Evolutionary conservation across 2,888 invertebrate species (phyloP).

Genomic region (Eilema griseolum): DNA sequence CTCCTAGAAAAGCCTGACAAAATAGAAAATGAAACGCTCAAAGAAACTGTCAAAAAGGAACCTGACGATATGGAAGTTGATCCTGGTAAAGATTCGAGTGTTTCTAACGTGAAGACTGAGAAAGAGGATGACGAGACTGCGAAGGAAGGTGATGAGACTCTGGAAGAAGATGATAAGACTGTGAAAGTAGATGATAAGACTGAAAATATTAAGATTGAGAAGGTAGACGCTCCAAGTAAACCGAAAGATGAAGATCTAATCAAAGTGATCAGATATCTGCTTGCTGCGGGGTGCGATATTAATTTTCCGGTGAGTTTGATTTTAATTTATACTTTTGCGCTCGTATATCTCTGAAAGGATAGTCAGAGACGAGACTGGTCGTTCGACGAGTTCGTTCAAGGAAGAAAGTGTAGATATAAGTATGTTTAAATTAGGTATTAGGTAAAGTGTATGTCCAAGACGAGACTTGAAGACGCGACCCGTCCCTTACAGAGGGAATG

Average conservation of each 20-base stretch:
- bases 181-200: constrained; percentile 20
- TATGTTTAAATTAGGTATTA: too few species aligned
- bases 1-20: constrained; percentile 65
- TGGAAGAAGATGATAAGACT: constrained; percentile 6
- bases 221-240: constrained; percentile 13
- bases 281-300: constrained; percentile 93
- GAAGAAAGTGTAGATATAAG: too few species aligned
- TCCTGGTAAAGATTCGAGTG: constrained; percentile 34
- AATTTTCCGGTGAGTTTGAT: constrained; percentile 88
- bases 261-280: constrained; percentile 88
- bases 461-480: too few species aligned
- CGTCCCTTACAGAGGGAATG: too few species aligned
- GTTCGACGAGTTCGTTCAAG: too few species aligned
- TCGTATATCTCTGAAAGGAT: not conserved
- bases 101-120: constrained; percentile 13
- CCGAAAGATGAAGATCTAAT: constrained; percentile 68
- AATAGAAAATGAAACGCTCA: constrained; percentile 45
- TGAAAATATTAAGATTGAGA: not conserved
- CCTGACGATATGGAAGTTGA: constrained; percentile 30
- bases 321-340: not conserved
- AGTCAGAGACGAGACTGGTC: too few species aligned
- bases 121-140: constrained; percentile 12
- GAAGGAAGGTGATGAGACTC: constrained; percentile 3
- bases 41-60: constrained; percentile 23
- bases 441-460: too few species aligned